Conservation (phyloP, 2,113 vertebrate species). For the Amblyornis subalaris region DNA sequence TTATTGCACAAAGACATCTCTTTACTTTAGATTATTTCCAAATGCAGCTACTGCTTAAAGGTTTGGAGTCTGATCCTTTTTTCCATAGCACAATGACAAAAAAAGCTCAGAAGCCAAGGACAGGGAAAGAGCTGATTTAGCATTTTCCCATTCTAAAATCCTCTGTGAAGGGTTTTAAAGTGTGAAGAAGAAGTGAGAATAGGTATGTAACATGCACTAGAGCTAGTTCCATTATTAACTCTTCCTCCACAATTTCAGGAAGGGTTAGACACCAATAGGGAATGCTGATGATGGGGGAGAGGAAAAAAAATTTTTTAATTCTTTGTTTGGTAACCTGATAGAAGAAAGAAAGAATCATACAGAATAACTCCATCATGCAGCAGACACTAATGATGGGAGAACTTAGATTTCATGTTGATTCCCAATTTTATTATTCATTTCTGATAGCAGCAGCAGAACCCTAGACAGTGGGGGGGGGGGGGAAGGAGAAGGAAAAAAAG, state of each 20-base stretch:
- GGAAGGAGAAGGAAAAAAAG: background rate
- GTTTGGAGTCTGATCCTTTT: constrained; percentile 60
- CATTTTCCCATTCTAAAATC: constrained; percentile 56
- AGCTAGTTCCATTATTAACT: constrained; percentile 40
- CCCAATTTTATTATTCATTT: background rate
- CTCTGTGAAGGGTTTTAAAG: constrained; percentile 45
- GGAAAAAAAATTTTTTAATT: background rate
- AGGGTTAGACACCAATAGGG: background rate
- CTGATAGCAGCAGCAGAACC: background rate
- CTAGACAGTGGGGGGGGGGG: background rate
- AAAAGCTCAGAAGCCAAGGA: constrained; percentile 34
- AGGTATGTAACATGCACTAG: constrained; percentile 4
- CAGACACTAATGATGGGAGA: background rate
- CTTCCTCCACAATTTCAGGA: background rate
- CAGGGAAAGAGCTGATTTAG: constrained; percentile 52
- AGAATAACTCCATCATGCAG: background rate
- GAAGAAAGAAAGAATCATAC: background rate
- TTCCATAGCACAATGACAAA: constrained; percentile 45
- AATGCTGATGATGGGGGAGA: background rate
- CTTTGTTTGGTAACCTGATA: background rate
- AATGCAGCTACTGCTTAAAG: constrained; percentile 49
- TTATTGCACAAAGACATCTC: constrained; percentile 32
- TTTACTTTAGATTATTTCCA: constrained; percentile 54
- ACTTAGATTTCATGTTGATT: background rate
- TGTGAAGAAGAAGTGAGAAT: constrained; percentile 23